These are phyloP conservation scores for Chaenogobius annularis DNA, from an alignment of 2,113 vertebrate genomes.

Conservation along the genomic window DNA sequence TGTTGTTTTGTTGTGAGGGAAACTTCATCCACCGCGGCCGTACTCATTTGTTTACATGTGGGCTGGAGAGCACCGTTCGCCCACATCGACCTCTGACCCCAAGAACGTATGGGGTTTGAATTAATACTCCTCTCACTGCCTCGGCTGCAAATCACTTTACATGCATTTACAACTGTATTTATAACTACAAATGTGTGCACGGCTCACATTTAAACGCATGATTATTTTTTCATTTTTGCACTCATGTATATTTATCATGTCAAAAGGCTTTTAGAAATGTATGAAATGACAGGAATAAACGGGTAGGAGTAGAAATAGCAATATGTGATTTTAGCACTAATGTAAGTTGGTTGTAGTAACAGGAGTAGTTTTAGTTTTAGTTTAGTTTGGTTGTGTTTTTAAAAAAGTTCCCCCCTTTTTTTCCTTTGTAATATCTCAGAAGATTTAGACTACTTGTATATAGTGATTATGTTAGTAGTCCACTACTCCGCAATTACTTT, in stretches of 20 bases:
- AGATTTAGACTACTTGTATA: too few relatives aligned
- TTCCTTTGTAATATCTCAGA: too few relatives aligned
- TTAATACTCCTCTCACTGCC: conserved; percentile 33
- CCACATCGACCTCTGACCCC: conserved; percentile 65
- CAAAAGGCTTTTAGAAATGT: too few relatives aligned
- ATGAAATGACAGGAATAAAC: not conserved
- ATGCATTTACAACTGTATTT: conserved; percentile 19
- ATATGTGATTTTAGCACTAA: not conserved
- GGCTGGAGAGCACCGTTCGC: conserved; percentile 52
- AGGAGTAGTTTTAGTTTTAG: too few relatives aligned
- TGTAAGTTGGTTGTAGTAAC: too few relatives aligned
- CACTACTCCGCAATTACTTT: too few relatives aligned
- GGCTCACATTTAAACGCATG: not conserved
- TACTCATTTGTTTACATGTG: conserved; percentile 56
- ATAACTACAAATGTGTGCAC: not conserved
- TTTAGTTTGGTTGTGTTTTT: too few relatives aligned
- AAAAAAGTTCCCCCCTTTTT: too few relatives aligned
- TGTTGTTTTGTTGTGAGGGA: conserved; percentile 3
- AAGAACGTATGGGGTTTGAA: conserved; percentile 49
- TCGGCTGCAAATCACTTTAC: conserved; percentile 20
- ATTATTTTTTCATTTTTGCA: not conserved
- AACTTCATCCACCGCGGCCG: conserved; percentile 22
- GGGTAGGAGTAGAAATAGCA: not conserved
- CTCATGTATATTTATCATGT: too few relatives aligned
- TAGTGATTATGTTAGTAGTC: too few relatives aligned